Evolutionary conservation across 2,113 vertebrate species (phyloP).

Genomic region (Equus quagga): DNA sequence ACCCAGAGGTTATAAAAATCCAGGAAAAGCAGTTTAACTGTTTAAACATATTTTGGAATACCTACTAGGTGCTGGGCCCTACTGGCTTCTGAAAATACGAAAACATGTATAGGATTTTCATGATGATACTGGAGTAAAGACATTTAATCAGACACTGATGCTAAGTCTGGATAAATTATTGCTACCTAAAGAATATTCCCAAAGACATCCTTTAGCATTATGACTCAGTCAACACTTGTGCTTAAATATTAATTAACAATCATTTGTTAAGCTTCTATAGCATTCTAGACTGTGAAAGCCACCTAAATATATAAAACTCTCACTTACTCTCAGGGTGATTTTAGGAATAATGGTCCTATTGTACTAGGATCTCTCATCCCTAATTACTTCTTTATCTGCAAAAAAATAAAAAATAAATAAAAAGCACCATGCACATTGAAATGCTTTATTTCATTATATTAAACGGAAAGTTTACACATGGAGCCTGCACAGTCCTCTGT

Average conservation of each 20-base stretch:
- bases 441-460: conserved; percentile 70
- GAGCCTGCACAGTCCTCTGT: conserved; percentile 46
- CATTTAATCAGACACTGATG: conserved; percentile 49
- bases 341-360: conserved; percentile 48
- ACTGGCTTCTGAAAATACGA: neutral
- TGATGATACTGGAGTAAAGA: neutral
- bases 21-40: neutral
- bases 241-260: conserved; percentile 56
- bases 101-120: neutral
- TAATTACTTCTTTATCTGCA: conserved; percentile 55
- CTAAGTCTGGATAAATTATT: neutral
- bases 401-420: neutral
- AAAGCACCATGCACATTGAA: neutral
- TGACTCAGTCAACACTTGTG: conserved; percentile 33
- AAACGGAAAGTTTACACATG: conserved; percentile 71
- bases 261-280: conserved; percentile 26
- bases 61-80: neutral
- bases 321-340: neutral
- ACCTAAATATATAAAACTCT: conserved; percentile 12
- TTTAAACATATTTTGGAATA: neutral
- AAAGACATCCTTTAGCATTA: neutral
- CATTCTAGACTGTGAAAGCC: neutral
- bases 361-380: neutral
- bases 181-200: conserved; percentile 41
- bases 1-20: neutral